Evolutionary conservation across 2,888 invertebrate species (phyloP), one percentile per base, ranked within the genome.

Genomic region (Phengaris alcon): DNA sequence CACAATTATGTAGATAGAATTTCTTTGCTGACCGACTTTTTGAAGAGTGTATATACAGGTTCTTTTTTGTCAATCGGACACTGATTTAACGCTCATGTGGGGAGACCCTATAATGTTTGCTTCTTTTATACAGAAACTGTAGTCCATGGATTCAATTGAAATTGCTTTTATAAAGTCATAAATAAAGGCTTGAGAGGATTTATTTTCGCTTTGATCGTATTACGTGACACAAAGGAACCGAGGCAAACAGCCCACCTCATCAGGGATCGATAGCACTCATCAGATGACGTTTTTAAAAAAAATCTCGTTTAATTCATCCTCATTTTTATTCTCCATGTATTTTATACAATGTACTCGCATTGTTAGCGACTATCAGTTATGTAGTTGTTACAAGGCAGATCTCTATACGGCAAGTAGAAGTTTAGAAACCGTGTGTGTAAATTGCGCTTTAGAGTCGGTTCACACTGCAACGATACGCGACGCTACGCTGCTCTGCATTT

Each of bases 401-500:
- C 59, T 57, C 57, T 13, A 22, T 10, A 15, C 22, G 59, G 59
- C 22, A 35, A 64, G 35, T 10, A 64, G 35, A 64, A 64, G 64
- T 64, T 64, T 64, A 64, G 64, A 64, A 64, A 64, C 59, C 59
- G 22, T 35, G 22, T 35, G 59, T 64, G 59, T 22, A 22, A 64
- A 64, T 35, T 64, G 59, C 59, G 59, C 35, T 64, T 64, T 64
- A 64, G 35, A 4, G 35, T 35, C 4, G 2, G 4, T 35, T 35
- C 35, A 35, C 35, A 35, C 4, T 4, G 35, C 35, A 2, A 35
- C 35, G 35, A 2, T 35, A 35, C 35, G 35, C 35, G 35, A 35
- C n/a, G n/a, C n/a, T 4, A 3, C 1, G 35, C 3, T 35, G 35
- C 2, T 3, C 35, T 35, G 35, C 3, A 35, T 35, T 35, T 35